Base-by-base conservation (phyloP, 2,113 vertebrate species). In the Xyrauchen texanus region DNA sequence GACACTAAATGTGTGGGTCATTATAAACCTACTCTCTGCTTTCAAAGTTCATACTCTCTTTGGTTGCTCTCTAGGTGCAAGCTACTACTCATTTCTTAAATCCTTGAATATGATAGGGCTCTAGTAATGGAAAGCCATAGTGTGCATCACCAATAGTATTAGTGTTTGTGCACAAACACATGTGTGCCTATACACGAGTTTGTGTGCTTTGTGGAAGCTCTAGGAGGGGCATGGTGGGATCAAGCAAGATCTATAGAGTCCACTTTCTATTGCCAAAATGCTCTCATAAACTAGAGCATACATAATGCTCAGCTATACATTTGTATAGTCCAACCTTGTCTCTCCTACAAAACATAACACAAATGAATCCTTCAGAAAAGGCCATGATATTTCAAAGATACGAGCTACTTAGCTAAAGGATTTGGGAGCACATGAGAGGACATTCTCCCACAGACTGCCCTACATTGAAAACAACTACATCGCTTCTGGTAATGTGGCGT, bases 61-160 rank as follows among this genome's bases (percentile, higher is more conserved):
- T 84, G 85, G 85, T 82, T 79, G 81, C 66, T 82, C 44, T 77
- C 34, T 42, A 15, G 60, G 60, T 74, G 44, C n/a, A 73, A 21
- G 34, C 46, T 44, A 21, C 12, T 58, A 60, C 11, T 21, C 55
- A 6, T 57, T 12, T 57, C n/a, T 68, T 52, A 69, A 9, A 34
- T 53, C 49, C 51, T 42, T 7, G 4, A 42, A 10, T 8, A 69
- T 6, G 42, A 15, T 53, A 12, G 34, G 8, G 8, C 44, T 61
- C 77, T 64, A 57, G 12, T 21, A 16, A 21, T 13, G 42, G 11
- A 66, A 15, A 58, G 5, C 52, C 5, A 15, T 68, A 68, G 7
- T 69, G n/a, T 66, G 7, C 65, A 60, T 60, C 4, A 62, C 61
- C 13, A 62, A 65, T 60, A 12, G 3, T 46, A 44, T 8, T 8